phyloP scores from a whole-genome alignment of 2,888 invertebrate genomes.

The Chrysotoxum bicinctum region DNA sequence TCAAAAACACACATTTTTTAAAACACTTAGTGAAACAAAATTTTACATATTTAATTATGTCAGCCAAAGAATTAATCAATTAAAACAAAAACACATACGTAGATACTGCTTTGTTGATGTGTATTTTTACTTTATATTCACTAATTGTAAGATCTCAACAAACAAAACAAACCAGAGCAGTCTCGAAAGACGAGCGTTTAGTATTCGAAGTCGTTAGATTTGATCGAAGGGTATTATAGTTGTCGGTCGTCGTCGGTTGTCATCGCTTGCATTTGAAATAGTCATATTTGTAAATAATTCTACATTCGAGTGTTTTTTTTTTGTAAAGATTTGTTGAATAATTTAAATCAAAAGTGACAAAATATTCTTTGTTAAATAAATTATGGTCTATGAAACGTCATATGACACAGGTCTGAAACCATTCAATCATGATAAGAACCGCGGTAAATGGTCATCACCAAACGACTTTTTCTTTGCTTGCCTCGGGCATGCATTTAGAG shows the following conservation, averaged over 20 bases:
- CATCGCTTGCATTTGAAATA: background rate
- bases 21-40: too few relatives aligned
- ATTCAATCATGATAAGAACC: constrained; percentile 78
- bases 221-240: background rate
- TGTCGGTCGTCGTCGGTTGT: background rate
- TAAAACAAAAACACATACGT: background rate
- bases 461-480: constrained; percentile 90
- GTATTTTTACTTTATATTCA: background rate
- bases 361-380: background rate
- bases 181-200: background rate
- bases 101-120: background rate
- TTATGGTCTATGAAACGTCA: constrained; percentile 19
- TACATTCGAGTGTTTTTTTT: background rate
- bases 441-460: constrained; percentile 89
- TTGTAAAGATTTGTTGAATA: background rate
- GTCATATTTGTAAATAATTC: background rate
- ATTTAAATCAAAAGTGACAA: background rate
- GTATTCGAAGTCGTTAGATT: constrained; percentile 2
- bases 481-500: constrained; percentile 90
- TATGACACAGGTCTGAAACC: constrained; percentile 78
- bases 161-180: background rate
- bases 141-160: constrained; percentile 1
- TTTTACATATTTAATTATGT: background rate
- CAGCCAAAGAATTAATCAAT: constrained; percentile 13
- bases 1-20: too few relatives aligned